phyloP scores from a whole-genome alignment of 1,140 invertebrate species.

The Caenorhabditis tropicalis region DNA sequence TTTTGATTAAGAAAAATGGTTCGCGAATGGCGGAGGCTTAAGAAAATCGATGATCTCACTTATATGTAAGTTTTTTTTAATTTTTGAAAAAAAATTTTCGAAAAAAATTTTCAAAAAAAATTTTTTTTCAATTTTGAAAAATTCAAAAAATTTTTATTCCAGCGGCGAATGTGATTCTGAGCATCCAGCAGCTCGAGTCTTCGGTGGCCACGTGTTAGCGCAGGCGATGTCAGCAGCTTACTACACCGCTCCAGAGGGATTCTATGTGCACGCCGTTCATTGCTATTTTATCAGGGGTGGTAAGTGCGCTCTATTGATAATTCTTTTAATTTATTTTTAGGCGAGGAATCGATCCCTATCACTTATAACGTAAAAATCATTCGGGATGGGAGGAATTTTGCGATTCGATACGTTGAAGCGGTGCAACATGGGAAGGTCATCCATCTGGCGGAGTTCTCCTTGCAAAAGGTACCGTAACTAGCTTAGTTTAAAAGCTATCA shows the following conservation, averaged over 20 bases:
- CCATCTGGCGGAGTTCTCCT: slow-evolving; percentile 55
- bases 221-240: slow-evolving; percentile 56
- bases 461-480: slow-evolving; percentile 49
- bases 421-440: slow-evolving; percentile 53
- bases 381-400: slow-evolving; percentile 52
- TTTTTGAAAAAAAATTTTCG: not conserved
- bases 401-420: slow-evolving; percentile 55
- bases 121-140: not conserved
- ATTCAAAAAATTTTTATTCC: not conserved
- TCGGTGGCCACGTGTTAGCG: slow-evolving; percentile 53
- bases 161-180: slow-evolving; percentile 56
- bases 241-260: slow-evolving; percentile 51
- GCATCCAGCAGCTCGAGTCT: slow-evolving; percentile 54
- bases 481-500: not conserved
- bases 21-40: slow-evolving; percentile 36
- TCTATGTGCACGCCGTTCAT: slow-evolving; percentile 55
- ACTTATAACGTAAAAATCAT: slow-evolving; percentile 54
- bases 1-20: slow-evolving; percentile 6
- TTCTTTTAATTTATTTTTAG: not conserved
- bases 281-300: slow-evolving; percentile 58
- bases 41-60: slow-evolving; percentile 45
- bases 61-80: slow-evolving; percentile 39
- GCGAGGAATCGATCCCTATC: slow-evolving; percentile 51
- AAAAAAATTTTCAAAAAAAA: not conserved
- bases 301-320: not conserved